phyloP scores from a whole-genome alignment of 2,797 vertebrate genomes.

The Pangasius sanitwongsei region DNA sequence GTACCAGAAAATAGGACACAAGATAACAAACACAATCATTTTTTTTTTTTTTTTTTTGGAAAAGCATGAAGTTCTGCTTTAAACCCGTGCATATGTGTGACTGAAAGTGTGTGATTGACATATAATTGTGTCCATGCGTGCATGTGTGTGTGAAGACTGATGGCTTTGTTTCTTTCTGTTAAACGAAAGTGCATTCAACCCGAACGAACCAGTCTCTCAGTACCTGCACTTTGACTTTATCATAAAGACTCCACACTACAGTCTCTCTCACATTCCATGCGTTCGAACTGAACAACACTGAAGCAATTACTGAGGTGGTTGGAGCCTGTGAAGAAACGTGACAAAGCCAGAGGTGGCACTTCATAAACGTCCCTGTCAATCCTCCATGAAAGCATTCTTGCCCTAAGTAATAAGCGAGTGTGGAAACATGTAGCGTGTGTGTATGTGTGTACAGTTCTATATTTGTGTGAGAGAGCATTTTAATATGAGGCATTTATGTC shows the following conservation, averaged over 20 bases:
- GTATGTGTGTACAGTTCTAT: constrained; percentile 23
- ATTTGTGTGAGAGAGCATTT: constrained; percentile 18
- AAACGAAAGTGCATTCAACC: neutral
- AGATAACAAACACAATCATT: neutral
- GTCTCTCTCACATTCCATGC: constrained; percentile 5
- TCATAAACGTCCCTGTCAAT: constrained; percentile 1
- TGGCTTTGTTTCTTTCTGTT: constrained; percentile 21
- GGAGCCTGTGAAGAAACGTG: constrained; percentile 9
- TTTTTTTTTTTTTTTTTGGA: constrained; percentile 19
- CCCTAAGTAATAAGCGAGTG: constrained; percentile 13
- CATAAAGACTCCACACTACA: neutral
- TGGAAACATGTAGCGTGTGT: constrained; percentile 17
- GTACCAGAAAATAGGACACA: neutral
- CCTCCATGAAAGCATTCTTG: constrained; percentile 5
- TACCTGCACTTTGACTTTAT: constrained; percentile 16
- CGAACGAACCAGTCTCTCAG: constrained; percentile 2
- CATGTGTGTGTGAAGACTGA: neutral
- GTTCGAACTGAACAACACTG: constrained; percentile 25
- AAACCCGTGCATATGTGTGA: neutral
- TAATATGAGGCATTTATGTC: constrained; percentile 34
- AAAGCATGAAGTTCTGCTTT: constrained; percentile 24
- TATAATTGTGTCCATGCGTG: neutral
- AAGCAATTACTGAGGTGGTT: constrained; percentile 1
- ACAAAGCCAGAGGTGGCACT: constrained; percentile 13
- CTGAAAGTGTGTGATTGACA: neutral